Evolutionary conservation across 92 coral and sea anemone genomes (phyloP).

Genomic region (Umimayanthus chanpuru): DNA sequence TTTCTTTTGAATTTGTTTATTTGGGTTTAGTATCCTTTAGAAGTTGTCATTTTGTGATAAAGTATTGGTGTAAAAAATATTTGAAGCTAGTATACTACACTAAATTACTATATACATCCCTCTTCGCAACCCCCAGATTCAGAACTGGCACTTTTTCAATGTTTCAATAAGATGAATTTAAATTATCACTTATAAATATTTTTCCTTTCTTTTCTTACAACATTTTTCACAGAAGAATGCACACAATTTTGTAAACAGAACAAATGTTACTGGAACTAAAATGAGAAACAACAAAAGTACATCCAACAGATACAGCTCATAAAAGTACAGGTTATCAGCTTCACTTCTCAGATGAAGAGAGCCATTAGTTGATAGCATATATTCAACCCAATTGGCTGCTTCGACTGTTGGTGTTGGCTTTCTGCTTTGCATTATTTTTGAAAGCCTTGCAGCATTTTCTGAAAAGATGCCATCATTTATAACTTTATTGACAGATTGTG

Average conservation of each 20-base stretch:
- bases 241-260: background rate
- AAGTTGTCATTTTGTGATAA: too few species aligned
- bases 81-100: too few species aligned
- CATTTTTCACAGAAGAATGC: background rate
- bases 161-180: too few species aligned
- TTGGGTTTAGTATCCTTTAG: too few species aligned
- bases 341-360: conserved; percentile 77
- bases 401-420: conserved; percentile 70
- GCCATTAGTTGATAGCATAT: conserved; percentile 69
- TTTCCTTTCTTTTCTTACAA: background rate
- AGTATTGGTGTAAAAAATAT: too few species aligned
- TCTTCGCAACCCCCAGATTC: too few species aligned
- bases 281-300: conserved; percentile 45
- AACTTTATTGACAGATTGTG: conserved; percentile 54
- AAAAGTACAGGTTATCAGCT: conserved; percentile 64
- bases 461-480: conserved; percentile 45
- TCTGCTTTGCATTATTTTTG: conserved; percentile 61
- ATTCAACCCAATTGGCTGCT: conserved; percentile 90
- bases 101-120: too few species aligned
- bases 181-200: background rate
- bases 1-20: too few species aligned
- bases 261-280: background rate
- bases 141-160: background rate
- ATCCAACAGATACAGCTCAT: conserved; percentile 71
- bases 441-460: conserved; percentile 55